Percentiles rank a stretch among this genome's conserved stretches.
Evolutionary conservation across 1,140 invertebrate genomes (phyloP).

Genomic region (Hyphantria cunea): DNA sequence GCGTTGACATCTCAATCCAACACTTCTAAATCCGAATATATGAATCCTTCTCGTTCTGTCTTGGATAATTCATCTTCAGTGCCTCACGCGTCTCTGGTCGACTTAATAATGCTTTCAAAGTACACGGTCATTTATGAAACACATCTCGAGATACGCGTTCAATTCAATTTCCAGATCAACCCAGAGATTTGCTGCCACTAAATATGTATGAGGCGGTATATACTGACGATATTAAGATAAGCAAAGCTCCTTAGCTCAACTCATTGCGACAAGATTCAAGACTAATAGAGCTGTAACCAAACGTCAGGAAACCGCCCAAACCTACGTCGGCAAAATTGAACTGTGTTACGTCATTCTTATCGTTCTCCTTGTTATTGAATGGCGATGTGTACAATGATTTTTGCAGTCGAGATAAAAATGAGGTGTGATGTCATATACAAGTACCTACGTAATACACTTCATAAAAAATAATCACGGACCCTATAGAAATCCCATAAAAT

Average conservation of each 20-base stretch:
- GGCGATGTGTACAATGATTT: no score
- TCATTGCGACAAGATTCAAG: constrained; percentile 1
- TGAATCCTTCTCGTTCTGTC: neutral
- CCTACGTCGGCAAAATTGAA: neutral
- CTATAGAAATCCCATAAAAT: neutral
- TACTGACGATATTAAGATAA: constrained; percentile 7
- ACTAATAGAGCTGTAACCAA: constrained; percentile 5
- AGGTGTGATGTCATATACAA: neutral
- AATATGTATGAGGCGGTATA: constrained; percentile 5
- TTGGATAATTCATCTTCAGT: constrained; percentile 4
- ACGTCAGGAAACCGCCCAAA: neutral
- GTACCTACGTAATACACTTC: no score
- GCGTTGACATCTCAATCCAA: constrained; percentile 3
- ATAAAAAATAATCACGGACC: neutral
- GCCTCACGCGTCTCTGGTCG: neutral
- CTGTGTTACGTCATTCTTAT: constrained; percentile 3
- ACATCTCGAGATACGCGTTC: neutral
- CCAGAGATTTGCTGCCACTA: constrained; percentile 1
- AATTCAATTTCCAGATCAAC: constrained; percentile 6
- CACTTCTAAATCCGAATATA: constrained; percentile 4
- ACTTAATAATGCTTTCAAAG: constrained; percentile 7
- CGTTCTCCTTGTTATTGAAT: no score
- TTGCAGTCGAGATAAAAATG: neutral
- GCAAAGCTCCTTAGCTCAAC: constrained; percentile 10
- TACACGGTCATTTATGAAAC: constrained; percentile 2